These are phyloP conservation scores for Hemiprocne comata DNA, from an alignment of 2,113 vertebrate species.

Conservation along the genomic window DNA sequence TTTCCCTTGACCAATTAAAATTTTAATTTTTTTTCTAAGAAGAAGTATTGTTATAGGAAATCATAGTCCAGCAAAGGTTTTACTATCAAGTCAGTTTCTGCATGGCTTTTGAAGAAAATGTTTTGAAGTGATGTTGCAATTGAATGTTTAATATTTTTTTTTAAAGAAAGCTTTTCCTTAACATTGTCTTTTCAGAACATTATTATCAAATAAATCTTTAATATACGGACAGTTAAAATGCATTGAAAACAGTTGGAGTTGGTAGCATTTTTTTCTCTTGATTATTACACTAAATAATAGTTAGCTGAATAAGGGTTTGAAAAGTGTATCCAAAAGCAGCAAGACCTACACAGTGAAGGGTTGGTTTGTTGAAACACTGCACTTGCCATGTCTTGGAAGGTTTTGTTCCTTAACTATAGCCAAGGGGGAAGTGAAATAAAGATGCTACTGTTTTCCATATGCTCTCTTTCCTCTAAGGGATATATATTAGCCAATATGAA, in stretches of 20 bases:
- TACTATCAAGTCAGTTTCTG: not conserved
- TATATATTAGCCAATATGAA: not conserved
- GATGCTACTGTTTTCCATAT: not conserved
- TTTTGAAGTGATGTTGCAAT: not conserved
- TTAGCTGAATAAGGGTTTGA: not conserved
- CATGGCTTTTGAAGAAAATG: not conserved
- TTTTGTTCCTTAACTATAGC: slow-evolving; percentile 35
- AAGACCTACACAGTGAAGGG: not conserved
- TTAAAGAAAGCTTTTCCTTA: not conserved
- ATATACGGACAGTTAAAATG: no score
- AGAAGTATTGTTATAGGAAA: not conserved
- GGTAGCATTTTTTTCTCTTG: not conserved
- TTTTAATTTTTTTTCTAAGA: not conserved
- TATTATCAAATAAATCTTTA: not conserved
- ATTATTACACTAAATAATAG: not conserved
- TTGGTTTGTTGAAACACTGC: not conserved
- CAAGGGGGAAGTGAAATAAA: slow-evolving; percentile 38
- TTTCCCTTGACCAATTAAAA: not conserved
- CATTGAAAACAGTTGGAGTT: not conserved
- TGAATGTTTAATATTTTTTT: not conserved
- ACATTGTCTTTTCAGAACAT: not conserved
- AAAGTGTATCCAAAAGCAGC: not conserved
- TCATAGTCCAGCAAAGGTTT: not conserved
- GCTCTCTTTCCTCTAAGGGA: not conserved
- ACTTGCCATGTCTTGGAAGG: not conserved